Evolutionary conservation across 2,797 vertebrate genomes (phyloP).

Genomic region (Bryconaethiops microstoma): DNA sequence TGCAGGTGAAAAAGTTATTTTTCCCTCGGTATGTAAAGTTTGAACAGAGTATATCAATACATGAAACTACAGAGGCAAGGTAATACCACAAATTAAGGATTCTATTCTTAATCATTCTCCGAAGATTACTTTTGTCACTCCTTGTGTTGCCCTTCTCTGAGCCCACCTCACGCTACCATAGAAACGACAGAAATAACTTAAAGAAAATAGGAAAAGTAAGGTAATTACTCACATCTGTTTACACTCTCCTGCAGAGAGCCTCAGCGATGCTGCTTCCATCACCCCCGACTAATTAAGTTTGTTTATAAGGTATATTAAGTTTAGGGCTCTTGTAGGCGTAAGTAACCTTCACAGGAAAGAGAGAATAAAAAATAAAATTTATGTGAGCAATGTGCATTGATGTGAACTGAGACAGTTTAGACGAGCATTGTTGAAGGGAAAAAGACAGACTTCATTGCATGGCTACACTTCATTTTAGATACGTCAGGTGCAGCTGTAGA

Average conservation of each 20-base stretch:
- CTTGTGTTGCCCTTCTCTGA: slow-evolving; percentile 46
- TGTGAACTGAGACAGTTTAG: slow-evolving; percentile 64
- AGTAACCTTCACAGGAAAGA: slow-evolving; percentile 73
- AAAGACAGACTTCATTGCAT: slow-evolving; percentile 26
- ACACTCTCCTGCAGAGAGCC: slow-evolving; percentile 42
- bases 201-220: slow-evolving; percentile 55
- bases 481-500: slow-evolving; percentile 28
- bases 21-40: slow-evolving; percentile 17
- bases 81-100: slow-evolving; percentile 26
- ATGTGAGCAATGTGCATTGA: slow-evolving; percentile 57
- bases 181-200: slow-evolving; percentile 53
- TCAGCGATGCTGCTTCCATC: slow-evolving; percentile 46
- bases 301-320: slow-evolving; percentile 76
- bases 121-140: slow-evolving; percentile 41
- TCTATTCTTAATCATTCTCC: slow-evolving; percentile 45
- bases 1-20: slow-evolving; percentile 11
- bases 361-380: slow-evolving; percentile 38
- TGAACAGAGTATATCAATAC: slow-evolving; percentile 23
- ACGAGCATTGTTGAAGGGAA: slow-evolving; percentile 47
- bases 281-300: slow-evolving; percentile 73
- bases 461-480: slow-evolving; percentile 24
- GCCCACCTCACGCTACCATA: slow-evolving; percentile 52
- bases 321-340: slow-evolving; percentile 71
- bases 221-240: slow-evolving; percentile 64
- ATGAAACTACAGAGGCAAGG: slow-evolving; percentile 22